These are phyloP conservation scores for Climacteris rufus DNA, from an alignment of 2,113 vertebrate genomes.

Conservation along the genomic window DNA sequence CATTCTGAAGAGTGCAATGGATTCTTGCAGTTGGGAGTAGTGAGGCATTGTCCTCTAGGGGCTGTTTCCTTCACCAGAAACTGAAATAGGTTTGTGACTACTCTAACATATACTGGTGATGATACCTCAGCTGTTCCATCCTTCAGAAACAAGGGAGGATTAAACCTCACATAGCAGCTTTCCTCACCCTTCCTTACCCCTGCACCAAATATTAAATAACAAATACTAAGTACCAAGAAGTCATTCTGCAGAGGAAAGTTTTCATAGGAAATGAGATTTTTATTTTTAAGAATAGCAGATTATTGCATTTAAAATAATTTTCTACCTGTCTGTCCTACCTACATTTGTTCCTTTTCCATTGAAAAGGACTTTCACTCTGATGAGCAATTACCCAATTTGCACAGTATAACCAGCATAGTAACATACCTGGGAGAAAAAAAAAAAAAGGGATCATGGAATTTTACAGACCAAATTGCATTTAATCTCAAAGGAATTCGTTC, in stretches of 20 bases:
- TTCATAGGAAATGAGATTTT: not conserved
- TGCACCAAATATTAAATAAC: not conserved
- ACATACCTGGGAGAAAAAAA: not conserved
- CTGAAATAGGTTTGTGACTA: not conserved
- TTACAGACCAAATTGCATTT: not conserved
- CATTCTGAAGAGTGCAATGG: not conserved
- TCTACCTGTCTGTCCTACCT: not conserved
- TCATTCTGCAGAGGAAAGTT: not conserved
- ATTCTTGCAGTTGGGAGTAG: not conserved
- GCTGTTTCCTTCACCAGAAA: not conserved
- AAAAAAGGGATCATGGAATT: not conserved
- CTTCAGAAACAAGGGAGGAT: not conserved
- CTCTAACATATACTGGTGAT: not conserved
- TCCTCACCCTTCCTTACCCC: not conserved
- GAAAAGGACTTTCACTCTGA: not conserved
- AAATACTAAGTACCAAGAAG: not conserved
- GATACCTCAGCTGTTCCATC: not conserved
- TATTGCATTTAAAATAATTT: not conserved
- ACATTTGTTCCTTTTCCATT: not conserved
- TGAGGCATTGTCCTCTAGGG: not conserved
- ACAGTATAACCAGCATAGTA: not conserved
- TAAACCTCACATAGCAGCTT: not conserved
- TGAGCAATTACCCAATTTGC: not conserved
- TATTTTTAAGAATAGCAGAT: not conserved
- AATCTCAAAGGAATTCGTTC: not conserved